These are phyloP conservation scores for Temnothorax curvispinosus DNA, from an alignment of 1,140 invertebrate genomes.

Conservation along the genomic window DNA sequence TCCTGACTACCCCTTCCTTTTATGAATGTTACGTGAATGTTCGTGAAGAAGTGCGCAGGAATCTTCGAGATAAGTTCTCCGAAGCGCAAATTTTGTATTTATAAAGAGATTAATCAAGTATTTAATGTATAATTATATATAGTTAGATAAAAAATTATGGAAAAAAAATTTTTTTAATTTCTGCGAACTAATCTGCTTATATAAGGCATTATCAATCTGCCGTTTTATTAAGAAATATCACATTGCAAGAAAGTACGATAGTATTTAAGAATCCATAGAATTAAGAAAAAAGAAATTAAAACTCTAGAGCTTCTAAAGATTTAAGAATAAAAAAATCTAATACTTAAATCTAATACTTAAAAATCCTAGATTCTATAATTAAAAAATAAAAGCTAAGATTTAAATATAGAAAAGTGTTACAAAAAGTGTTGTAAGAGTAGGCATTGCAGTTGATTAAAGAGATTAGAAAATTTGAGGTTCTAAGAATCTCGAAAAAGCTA, in stretches of 20 bases:
- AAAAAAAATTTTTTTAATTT: not conserved
- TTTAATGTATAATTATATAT: not conserved
- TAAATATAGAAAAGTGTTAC: not conserved
- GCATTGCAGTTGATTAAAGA: not conserved
- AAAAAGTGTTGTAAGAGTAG: not conserved
- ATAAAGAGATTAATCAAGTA: not conserved
- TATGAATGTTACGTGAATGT: not conserved
- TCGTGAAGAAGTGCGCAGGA: not conserved
- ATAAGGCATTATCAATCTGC: not conserved
- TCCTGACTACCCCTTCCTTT: conserved; percentile 67
- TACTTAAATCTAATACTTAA: conserved; percentile 33
- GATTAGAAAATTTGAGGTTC: not conserved
- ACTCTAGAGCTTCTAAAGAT: not conserved
- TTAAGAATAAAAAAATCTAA: not conserved
- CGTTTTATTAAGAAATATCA: not conserved
- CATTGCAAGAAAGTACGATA: not conserved
- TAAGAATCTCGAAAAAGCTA: not conserved
- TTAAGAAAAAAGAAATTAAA: not conserved
- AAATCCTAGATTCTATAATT: conserved; percentile 44
- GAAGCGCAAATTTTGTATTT: not conserved
- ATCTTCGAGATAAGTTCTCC: conserved; percentile 6
- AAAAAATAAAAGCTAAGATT: conserved; percentile 5
- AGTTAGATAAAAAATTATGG: conserved; percentile 1
- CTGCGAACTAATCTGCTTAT: not conserved
- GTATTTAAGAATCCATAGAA: not conserved